These are phyloP conservation scores for Odontocolon sp. DNA, from an alignment of 2,888 invertebrate genomes.

Conservation along the genomic window DNA sequence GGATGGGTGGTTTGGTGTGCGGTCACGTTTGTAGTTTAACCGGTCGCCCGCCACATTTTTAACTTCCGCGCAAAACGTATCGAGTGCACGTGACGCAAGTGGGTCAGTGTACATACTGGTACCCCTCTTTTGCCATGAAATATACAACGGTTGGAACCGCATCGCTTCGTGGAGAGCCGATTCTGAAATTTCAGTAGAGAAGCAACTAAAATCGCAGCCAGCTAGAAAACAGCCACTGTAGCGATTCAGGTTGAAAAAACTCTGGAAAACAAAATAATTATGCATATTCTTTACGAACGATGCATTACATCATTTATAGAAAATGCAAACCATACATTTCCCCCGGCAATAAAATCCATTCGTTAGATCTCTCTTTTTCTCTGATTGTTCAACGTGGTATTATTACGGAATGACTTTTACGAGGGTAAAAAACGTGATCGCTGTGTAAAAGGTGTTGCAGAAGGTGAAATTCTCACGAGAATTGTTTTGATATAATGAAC, in stretches of 20 bases:
- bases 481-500: conserved; percentile 30
- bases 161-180: conserved; percentile 31
- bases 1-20: conserved; percentile 34
- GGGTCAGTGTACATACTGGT: conserved; percentile 28
- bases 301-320: conserved; percentile 27
- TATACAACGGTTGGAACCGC: conserved; percentile 21
- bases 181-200: conserved; percentile 34
- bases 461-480: conserved; percentile 21
- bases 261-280: conserved; percentile 47
- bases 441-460: conserved; percentile 34
- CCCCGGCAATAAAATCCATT: conserved; percentile 5
- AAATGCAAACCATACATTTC: background rate
- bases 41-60: conserved; percentile 54
- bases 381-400: conserved; percentile 26
- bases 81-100: conserved; percentile 55
- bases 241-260: background rate
- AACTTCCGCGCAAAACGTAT: conserved; percentile 53
- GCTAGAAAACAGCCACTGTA: background rate
- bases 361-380: background rate
- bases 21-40: conserved; percentile 56
- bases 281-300: conserved; percentile 37
- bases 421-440: background rate
- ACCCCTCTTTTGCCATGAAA: background rate
- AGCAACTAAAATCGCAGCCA: conserved; percentile 25
- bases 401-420: background rate